These are phyloP conservation scores for Galerucella calmariensis DNA, from an alignment of 2,888 invertebrate genomes.

Conservation along the genomic window DNA sequence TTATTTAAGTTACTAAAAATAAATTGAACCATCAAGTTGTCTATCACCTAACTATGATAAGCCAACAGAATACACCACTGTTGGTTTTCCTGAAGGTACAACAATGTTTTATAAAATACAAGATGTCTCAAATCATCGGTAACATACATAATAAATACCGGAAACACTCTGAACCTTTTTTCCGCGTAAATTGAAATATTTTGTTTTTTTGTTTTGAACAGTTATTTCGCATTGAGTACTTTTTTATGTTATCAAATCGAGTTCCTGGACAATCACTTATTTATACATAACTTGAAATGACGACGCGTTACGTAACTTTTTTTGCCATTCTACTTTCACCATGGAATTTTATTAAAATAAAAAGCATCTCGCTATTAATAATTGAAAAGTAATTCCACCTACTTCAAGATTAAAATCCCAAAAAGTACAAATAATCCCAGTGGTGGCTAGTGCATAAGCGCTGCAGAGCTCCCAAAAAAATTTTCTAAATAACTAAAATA, in stretches of 20 bases:
- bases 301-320: not conserved
- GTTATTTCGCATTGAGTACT: not conserved
- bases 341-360: not conserved
- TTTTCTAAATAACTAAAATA: no score
- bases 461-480: no score
- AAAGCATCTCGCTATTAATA: not conserved
- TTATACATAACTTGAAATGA: not conserved
- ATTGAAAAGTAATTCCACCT: no score
- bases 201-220: not conserved
- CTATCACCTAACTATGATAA: no score
- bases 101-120: not conserved
- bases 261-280: not conserved
- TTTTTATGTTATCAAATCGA: slow-evolving; percentile 1
- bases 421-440: no score
- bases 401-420: no score
- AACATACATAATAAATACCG: not conserved
- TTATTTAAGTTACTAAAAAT: no score
- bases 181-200: not conserved
- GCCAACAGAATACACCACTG: no score
- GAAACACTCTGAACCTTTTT: not conserved
- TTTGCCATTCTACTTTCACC: not conserved
- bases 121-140: not conserved
- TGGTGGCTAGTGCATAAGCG: no score
- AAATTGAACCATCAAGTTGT: no score
- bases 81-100: no score